Evolutionary conservation across 2,888 invertebrate genomes (phyloP).

Genomic region (Pseudeuparius sepicola): DNA sequence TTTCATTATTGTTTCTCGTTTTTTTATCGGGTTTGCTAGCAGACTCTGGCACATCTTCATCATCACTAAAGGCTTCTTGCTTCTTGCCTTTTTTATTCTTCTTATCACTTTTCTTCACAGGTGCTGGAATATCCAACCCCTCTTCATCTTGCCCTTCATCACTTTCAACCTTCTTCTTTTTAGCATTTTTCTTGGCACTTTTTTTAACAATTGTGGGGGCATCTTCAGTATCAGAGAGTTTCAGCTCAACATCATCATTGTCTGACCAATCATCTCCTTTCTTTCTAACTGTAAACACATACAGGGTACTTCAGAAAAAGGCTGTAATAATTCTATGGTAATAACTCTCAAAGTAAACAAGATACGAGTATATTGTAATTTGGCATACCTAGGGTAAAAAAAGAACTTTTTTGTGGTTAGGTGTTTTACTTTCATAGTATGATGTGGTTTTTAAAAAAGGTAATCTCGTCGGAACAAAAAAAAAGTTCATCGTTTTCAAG

Average conservation of each 20-base stretch:
- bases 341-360: too few species aligned
- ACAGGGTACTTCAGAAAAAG: too few species aligned
- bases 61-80: slow-evolving; percentile 10
- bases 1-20: slow-evolving; percentile 17
- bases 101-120: slow-evolving; percentile 14
- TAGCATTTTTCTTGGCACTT: slow-evolving; percentile 41
- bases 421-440: too few species aligned
- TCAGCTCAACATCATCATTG: slow-evolving; percentile 30
- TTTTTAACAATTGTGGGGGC: slow-evolving; percentile 39
- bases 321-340: too few species aligned
- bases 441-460: too few species aligned
- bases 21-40: slow-evolving; percentile 20
- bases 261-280: slow-evolving; percentile 32
- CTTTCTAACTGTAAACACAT: slow-evolving; percentile 18
- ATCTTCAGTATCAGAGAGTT: slow-evolving; percentile 28
- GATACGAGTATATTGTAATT: too few species aligned
- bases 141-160: slow-evolving; percentile 13
- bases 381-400: too few species aligned
- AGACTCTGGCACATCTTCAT: slow-evolving; percentile 16
- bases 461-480: too few species aligned
- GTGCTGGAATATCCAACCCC: slow-evolving; percentile 16
- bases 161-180: slow-evolving; percentile 10
- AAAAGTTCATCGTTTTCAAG: too few species aligned
- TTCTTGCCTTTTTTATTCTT: slow-evolving; percentile 11
- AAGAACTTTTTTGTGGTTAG: too few species aligned